Evolutionary conservation across 2,888 invertebrate species (phyloP).

Genomic region (Dicycla oo): DNA sequence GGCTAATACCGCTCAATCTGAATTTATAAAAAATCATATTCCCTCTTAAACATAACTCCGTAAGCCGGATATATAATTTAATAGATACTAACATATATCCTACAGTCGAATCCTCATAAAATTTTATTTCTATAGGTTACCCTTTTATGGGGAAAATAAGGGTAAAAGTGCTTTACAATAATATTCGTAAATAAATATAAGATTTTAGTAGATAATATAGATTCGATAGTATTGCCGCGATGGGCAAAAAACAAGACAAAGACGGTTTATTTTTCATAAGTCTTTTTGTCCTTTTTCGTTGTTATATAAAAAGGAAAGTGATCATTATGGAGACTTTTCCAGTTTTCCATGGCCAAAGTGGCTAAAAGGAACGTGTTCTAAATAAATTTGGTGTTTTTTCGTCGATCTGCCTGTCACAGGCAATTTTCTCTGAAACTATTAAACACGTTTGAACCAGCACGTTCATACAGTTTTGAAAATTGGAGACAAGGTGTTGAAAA

Average conservation of each 20-base stretch:
- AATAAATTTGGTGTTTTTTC: neutral
- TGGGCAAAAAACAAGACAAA: conserved; percentile 20
- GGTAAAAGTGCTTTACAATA: conserved; percentile 56
- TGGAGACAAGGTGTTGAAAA: neutral
- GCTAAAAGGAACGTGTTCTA: too few relatives aligned
- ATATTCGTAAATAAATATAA: conserved; percentile 63
- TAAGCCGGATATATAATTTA: conserved; percentile 57
- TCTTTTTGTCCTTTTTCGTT: neutral
- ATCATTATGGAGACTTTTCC: conserved; percentile 6
- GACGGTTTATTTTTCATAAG: conserved; percentile 14
- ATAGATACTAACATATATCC: conserved; percentile 57
- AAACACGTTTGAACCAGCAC: too few relatives aligned
- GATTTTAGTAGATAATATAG: conserved; percentile 45
- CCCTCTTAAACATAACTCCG: conserved; percentile 32
- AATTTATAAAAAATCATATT: conserved; percentile 47
- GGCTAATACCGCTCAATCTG: neutral
- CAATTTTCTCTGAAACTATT: neutral
- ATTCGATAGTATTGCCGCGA: conserved; percentile 35
- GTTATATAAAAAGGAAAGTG: neutral
- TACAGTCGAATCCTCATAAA: conserved; percentile 54
- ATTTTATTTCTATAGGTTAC: conserved; percentile 59
- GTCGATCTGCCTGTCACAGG: neutral
- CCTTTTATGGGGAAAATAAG: conserved; percentile 58
- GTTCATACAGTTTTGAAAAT: neutral
- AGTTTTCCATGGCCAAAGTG: neutral